phyloP scores from a whole-genome alignment of 2,888 invertebrate species.

The Scaptomyza polygonia region DNA sequence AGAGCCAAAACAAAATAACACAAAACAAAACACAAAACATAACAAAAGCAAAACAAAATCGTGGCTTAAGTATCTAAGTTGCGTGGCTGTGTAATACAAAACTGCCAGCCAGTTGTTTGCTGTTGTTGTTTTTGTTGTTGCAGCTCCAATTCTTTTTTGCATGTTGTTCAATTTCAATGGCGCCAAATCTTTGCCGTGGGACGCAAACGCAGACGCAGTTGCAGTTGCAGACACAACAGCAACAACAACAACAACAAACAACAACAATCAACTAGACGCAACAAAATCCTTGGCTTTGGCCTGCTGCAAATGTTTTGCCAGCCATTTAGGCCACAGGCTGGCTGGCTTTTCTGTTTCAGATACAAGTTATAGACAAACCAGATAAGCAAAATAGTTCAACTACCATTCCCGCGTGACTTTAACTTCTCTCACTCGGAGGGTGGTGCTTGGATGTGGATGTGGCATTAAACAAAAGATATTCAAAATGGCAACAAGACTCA shows the following conservation, averaged over 20 bases:
- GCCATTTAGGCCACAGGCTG: conserved; percentile 66
- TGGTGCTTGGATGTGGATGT: conserved; percentile 11
- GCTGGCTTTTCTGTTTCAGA: conserved; percentile 28
- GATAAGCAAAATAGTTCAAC: conserved; percentile 58
- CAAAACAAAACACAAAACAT: conserved; percentile 14
- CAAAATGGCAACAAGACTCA: not conserved
- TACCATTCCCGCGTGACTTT: conserved; percentile 45
- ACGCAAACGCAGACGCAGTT: conserved; percentile 35
- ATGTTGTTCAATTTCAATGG: conserved; percentile 73
- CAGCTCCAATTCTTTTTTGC: conserved; percentile 67
- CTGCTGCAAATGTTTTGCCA: conserved; percentile 47
- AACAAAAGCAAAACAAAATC: conserved; percentile 37
- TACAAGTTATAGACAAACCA: conserved; percentile 55
- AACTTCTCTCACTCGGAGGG: conserved; percentile 15
- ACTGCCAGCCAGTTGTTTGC: conserved; percentile 33
- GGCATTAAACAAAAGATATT: conserved; percentile 10
- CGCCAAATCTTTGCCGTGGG: conserved; percentile 75
- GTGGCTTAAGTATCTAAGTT: conserved; percentile 27
- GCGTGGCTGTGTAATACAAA: conserved; percentile 54
- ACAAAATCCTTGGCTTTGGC: conserved; percentile 63
- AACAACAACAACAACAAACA: conserved; percentile 2
- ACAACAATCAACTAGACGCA: conserved; percentile 29
- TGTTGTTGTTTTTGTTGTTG: conserved; percentile 29
- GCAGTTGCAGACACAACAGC: conserved; percentile 1
- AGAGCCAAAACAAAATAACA: conserved; percentile 49